Conservation (phyloP, 1,140 invertebrate species). For the Drusus annulatus region DNA sequence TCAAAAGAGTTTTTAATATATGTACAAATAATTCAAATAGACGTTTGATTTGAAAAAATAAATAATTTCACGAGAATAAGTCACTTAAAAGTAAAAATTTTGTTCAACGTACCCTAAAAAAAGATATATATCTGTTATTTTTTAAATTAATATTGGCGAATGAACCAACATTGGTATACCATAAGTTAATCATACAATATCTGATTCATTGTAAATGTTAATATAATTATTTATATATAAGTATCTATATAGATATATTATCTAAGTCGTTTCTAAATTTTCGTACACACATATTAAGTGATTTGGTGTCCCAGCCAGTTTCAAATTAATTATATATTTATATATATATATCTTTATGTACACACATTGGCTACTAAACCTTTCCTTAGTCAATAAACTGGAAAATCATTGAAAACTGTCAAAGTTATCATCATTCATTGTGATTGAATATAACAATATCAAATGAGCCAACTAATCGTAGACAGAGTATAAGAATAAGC, state of each 20-base stretch:
- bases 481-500: constrained; percentile 40
- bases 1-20: constrained; percentile 21
- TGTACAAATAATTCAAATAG: constrained; percentile 27
- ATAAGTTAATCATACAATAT: constrained; percentile 46
- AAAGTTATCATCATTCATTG: constrained; percentile 1
- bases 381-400: constrained; percentile 11
- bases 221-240: constrained; percentile 50
- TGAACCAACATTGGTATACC: constrained; percentile 46
- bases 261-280: constrained; percentile 46
- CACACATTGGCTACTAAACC: constrained; percentile 9
- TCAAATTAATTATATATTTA: constrained; percentile 3
- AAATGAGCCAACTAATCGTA: constrained; percentile 22
- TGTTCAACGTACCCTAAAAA: constrained; percentile 43
- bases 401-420: constrained; percentile 20
- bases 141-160: constrained; percentile 45
- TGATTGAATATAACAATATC: constrained; percentile 5
- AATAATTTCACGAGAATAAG: constrained; percentile 35
- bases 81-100: constrained; percentile 42
- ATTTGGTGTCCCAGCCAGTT: constrained; percentile 43
- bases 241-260: constrained; percentile 48
- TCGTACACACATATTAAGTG: constrained; percentile 34
- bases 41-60: constrained; percentile 20
- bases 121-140: constrained; percentile 45
- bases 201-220: constrained; percentile 49
- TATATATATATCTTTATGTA: constrained; percentile 20